Conservation (phyloP, 2,113 vertebrate species). For the Potamarius usumacintae region DNA sequence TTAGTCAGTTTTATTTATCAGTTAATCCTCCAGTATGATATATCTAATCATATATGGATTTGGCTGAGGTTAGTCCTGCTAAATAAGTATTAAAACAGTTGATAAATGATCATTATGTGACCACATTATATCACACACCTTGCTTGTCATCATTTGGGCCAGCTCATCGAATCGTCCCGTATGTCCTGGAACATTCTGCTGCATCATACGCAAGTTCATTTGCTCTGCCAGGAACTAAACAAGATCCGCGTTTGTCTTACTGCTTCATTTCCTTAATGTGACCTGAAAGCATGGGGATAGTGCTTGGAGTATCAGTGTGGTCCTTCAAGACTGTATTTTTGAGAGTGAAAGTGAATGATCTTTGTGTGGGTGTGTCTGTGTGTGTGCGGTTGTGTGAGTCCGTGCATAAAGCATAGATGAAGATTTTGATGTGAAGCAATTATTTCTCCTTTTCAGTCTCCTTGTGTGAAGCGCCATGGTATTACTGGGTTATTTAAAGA, state of each 20-base stretch:
- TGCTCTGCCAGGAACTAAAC: background rate
- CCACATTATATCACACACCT: background rate
- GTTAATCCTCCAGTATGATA: background rate
- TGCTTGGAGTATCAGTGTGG: background rate
- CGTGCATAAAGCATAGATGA: background rate
- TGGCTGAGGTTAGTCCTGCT: too few relatives aligned
- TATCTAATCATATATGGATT: background rate
- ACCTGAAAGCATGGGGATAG: background rate
- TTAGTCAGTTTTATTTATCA: background rate
- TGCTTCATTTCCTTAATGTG: background rate
- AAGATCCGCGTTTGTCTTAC: background rate
- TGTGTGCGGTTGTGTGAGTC: background rate
- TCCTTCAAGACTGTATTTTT: background rate
- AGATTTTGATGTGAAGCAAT: background rate
- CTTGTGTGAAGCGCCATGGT: background rate
- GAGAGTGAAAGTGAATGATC: too few relatives aligned
- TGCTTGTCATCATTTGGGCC: constrained; percentile 9
- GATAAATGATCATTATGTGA: background rate
- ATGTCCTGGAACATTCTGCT: constrained; percentile 25
- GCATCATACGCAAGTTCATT: constrained; percentile 14
- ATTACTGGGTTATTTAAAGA: background rate
- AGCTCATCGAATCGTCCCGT: constrained; percentile 20
- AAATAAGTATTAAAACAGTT: background rate
- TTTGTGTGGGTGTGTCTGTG: background rate
- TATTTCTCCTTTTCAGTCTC: background rate